phyloP scores from a whole-genome alignment of 2,888 invertebrate species.

The Drosophila borborema region DNA sequence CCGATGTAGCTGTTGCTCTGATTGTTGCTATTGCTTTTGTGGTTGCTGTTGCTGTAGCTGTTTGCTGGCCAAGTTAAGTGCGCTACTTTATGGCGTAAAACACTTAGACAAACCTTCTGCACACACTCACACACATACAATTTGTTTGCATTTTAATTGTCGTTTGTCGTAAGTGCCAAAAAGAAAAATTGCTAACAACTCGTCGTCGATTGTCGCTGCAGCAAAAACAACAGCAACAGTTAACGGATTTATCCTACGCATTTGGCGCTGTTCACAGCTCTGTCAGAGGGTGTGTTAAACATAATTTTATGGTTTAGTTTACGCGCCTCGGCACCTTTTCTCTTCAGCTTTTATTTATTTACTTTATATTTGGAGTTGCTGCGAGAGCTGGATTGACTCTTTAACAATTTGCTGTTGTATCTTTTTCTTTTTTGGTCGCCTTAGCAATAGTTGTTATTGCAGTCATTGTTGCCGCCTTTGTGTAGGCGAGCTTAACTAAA shows the following conservation, averaged over 20 bases:
- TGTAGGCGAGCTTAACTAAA: constrained; percentile 47
- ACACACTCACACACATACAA: constrained; percentile 54
- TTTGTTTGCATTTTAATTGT: constrained; percentile 78
- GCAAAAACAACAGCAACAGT: constrained; percentile 35
- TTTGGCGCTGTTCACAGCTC: constrained; percentile 76
- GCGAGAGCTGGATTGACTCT: constrained; percentile 64
- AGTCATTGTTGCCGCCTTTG: constrained; percentile 15
- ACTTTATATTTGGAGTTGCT: constrained; percentile 33
- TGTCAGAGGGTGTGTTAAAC: constrained; percentile 77
- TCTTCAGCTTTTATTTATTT: constrained; percentile 17
- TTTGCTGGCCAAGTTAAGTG: constrained; percentile 62
- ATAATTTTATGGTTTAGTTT: constrained; percentile 76
- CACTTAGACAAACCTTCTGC: constrained; percentile 75
- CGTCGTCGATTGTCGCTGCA: constrained; percentile 58
- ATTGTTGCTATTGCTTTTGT: constrained; percentile 30
- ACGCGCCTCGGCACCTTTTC: constrained; percentile 60
- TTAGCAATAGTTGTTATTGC: constrained; percentile 18
- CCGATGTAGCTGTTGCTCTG: constrained; percentile 36
- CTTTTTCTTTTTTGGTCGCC: constrained; percentile 19
- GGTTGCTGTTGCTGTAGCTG: constrained; percentile 47
- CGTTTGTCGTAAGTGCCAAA: constrained; percentile 71
- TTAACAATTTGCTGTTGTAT: constrained; percentile 50
- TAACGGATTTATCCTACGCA: constrained; percentile 76
- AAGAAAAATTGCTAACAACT: constrained; percentile 75
- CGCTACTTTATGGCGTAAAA: constrained; percentile 71